These are phyloP conservation scores for Protobothrops flavoviridis DNA, from an alignment of 2,113 vertebrate species.

Conservation along the genomic window DNA sequence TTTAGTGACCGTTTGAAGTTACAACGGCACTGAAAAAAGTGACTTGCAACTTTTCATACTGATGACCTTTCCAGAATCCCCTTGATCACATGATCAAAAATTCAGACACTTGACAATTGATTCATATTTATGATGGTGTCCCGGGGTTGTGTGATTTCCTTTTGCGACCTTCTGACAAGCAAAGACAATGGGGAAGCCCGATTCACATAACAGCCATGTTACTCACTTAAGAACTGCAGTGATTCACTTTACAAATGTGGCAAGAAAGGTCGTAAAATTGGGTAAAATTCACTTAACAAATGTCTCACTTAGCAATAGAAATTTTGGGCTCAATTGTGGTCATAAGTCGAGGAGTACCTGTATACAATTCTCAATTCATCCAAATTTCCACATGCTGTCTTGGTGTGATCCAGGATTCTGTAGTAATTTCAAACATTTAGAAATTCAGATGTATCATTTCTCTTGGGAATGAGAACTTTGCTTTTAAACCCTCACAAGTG, in stretches of 20 bases:
- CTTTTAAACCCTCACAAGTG: not conserved
- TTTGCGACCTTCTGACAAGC: not conserved
- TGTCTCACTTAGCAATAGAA: not conserved
- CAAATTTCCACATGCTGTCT: not conserved
- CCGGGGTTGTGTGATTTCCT: not conserved
- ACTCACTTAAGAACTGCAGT: not conserved
- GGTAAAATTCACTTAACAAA: not conserved
- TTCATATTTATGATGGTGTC: not conserved
- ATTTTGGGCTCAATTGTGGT: not conserved
- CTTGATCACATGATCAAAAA: not conserved
- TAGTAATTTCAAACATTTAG: not conserved
- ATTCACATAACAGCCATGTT: not conserved
- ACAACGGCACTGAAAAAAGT: not conserved
- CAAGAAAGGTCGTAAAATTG: not conserved
- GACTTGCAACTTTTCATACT: not conserved
- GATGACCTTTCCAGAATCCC: not conserved
- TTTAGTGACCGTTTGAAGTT: not conserved
- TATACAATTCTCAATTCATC: not conserved
- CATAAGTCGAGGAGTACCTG: not conserved
- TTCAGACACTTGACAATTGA: not conserved
- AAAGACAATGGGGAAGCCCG: not conserved
- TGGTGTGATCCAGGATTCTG: not conserved
- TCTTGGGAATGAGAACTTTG: not conserved
- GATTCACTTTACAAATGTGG: not conserved
- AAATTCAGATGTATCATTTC: not conserved